These are phyloP conservation scores for Parasteatoda tepidariorum DNA, from an alignment of 1,140 invertebrate genomes.

Conservation along the genomic window DNA sequence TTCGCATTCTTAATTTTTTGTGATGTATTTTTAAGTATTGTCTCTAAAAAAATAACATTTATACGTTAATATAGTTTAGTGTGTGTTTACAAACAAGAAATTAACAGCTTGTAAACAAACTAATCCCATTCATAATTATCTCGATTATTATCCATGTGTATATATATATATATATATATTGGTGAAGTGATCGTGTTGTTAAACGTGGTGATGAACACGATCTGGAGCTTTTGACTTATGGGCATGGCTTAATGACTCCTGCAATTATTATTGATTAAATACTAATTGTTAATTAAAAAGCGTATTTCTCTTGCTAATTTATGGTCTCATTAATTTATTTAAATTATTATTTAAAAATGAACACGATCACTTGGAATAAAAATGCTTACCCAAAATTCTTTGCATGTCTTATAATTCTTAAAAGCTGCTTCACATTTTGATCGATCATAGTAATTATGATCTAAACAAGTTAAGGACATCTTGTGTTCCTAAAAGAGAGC, in stretches of 20 bases:
- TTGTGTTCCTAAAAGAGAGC: constrained; percentile 34
- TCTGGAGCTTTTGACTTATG: neutral
- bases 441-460: constrained; percentile 17
- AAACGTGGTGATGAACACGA: neutral
- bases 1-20: too few species aligned
- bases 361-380: neutral
- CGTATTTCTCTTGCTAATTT: neutral
- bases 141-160: too few species aligned
- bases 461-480: constrained; percentile 23
- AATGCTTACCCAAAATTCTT: constrained; percentile 37
- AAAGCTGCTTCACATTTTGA: constrained; percentile 16
- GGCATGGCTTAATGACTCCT: neutral
- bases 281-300: neutral
- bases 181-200: too few species aligned
- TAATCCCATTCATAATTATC: too few species aligned
- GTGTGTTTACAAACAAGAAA: too few species aligned
- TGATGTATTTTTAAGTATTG: too few species aligned
- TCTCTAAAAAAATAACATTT: too few species aligned
- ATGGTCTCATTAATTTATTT: neutral
- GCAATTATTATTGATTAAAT: neutral
- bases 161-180: too few species aligned
- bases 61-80: too few species aligned
- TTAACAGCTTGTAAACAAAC: too few species aligned
- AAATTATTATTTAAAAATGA: neutral
- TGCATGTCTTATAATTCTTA: constrained; percentile 45